A percentile compares a stretch with the other conserved stretches of the same genome.
These are phyloP conservation scores for Lasiurus borealis DNA, from an alignment of 2,113 vertebrate genomes.

Conservation along the genomic window DNA sequence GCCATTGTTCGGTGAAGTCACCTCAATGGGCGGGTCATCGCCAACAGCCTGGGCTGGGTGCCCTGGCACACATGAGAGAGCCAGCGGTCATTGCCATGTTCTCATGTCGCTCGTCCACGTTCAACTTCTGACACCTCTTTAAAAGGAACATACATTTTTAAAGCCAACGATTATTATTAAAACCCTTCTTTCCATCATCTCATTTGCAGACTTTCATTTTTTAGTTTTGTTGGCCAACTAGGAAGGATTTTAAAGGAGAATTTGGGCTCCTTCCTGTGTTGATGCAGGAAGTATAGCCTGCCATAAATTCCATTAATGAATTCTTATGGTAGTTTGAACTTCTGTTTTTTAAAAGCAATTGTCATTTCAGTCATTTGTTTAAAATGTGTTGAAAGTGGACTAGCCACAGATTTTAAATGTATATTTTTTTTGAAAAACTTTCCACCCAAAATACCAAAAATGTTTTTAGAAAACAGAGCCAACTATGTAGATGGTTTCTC, in stretches of 20 bases:
- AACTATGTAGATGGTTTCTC: neutral
- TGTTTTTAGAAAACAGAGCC: constrained; percentile 35
- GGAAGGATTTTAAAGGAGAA: constrained; percentile 6
- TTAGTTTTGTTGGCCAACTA: constrained; percentile 34
- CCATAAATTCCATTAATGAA: neutral
- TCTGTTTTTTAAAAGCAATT: neutral
- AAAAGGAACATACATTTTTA: neutral
- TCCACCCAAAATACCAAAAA: neutral
- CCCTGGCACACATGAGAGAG: neutral
- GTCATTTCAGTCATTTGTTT: constrained; percentile 34
- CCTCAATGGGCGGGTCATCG: neutral
- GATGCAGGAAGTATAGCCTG: neutral
- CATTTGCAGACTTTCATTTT: neutral
- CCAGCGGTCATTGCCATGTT: neutral
- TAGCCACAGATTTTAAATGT: neutral
- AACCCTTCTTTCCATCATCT: neutral
- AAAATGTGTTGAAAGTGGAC: neutral
- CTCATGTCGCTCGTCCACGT: neutral
- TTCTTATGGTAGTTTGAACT: neutral
- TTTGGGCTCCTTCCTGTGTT: neutral
- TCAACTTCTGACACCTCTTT: neutral
- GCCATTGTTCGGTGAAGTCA: neutral
- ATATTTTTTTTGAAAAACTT: neutral
- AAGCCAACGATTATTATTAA: neutral
- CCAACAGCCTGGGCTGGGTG: too few relatives aligned